Conservation (phyloP, 2,113 vertebrate genomes). For the Edolisoma coerulescens region DNA sequence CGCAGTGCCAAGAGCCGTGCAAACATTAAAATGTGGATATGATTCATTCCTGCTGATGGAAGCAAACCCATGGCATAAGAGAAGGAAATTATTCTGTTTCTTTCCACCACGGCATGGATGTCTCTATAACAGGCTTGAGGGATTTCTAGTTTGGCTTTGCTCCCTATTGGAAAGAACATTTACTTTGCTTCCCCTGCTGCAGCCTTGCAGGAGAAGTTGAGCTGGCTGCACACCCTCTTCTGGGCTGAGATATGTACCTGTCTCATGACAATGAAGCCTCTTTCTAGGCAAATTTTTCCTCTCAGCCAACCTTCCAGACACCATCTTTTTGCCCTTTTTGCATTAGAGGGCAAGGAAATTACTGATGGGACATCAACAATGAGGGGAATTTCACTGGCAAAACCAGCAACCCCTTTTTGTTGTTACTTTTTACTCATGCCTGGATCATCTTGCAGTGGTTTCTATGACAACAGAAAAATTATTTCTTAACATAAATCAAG, state of each 20-base stretch:
- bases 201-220: neutral
- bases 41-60: neutral
- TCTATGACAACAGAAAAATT: slow-evolving; percentile 60
- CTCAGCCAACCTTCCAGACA: neutral
- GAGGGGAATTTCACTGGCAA: neutral
- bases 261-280: neutral
- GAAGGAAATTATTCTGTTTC: neutral
- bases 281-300: neutral
- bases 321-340: neutral
- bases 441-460: slow-evolving; percentile 25
- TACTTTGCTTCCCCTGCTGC: neutral
- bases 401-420: neutral
- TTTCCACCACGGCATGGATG: accelerated
- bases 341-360: neutral
- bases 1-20: neutral
- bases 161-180: neutral
- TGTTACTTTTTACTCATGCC: slow-evolving; percentile 5
- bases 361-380: neutral
- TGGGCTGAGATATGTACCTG: neutral
- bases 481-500: slow-evolving; percentile 53
- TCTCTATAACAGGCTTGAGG: neutral
- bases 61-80: neutral
- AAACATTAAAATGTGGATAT: neutral
- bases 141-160: neutral
- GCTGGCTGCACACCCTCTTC: neutral